Percentiles rank a stretch among this genome's conserved stretches.
Conservation (phyloP, 2,797 vertebrate species). For the Acipenser oxyrinchus region DNA sequence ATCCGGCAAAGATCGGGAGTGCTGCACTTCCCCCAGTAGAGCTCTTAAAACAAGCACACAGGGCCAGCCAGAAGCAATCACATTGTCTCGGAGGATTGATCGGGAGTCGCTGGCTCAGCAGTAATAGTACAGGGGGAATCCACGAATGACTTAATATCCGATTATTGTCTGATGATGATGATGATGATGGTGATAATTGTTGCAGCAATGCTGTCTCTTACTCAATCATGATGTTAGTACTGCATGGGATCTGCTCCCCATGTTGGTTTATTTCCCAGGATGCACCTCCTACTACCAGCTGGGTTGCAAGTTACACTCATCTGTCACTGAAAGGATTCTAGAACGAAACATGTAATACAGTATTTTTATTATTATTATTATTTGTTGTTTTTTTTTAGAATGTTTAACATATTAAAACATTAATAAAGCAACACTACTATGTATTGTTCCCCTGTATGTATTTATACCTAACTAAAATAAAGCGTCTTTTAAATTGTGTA, state of each 20-base stretch:
- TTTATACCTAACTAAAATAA: too few species aligned
- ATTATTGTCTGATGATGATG: constrained; percentile 29
- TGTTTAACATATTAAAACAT: too few species aligned
- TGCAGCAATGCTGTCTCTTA: constrained; percentile 26
- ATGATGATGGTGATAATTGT: constrained; percentile 33
- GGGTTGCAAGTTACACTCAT: constrained; percentile 39
- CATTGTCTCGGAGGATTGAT: constrained; percentile 28
- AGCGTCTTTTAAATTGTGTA: too few species aligned
- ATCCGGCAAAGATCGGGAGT: constrained; percentile 59
- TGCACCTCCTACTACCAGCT: constrained; percentile 57
- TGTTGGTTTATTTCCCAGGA: constrained; percentile 71
- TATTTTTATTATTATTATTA: too few species aligned
- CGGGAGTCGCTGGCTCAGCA: constrained; percentile 19
- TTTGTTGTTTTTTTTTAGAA: too few species aligned
- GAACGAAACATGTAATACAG: too few species aligned
- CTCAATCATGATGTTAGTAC: constrained; percentile 27
- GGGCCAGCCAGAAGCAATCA: constrained; percentile 35
- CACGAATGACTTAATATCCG: constrained; percentile 15
- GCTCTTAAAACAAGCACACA: constrained; percentile 51
- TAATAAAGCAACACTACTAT: too few species aligned
- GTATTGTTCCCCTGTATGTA: too few species aligned
- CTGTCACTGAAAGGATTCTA: constrained; percentile 6
- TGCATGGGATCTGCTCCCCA: constrained; percentile 54
- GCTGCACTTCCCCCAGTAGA: constrained; percentile 49
- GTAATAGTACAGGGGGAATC: constrained; percentile 21